Base-by-base conservation (phyloP, 2,113 vertebrate species). In the Megatriorchis doriae region DNA sequence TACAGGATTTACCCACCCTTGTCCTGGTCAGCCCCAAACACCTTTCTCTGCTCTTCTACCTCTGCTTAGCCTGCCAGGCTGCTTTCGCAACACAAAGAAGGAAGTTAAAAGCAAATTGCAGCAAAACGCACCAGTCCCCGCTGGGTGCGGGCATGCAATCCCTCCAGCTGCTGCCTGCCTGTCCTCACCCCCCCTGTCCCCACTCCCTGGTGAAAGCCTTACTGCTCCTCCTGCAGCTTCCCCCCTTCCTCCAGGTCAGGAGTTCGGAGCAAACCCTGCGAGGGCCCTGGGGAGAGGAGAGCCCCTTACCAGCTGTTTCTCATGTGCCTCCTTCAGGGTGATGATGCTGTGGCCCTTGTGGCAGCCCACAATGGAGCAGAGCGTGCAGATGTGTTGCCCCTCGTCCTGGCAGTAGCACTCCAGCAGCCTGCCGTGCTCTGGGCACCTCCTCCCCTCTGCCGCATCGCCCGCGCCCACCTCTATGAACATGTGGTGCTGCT, bases 341-440 rank as follows among this genome's bases (percentile, higher is more conserved):
- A 88, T 1, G 29, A 98, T 52, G 7, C 93, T 80, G 15, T 99
- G 99, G 71, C 89, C 87, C 47, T 70, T 95, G 94, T 98, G 98
- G 8, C 23, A 27, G 0, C 97, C 98, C 6, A 88, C 62, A 2
- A 96, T 11, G 29, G 94, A 68, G 88, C 99, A 99, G 61, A 98
- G 94, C 53, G 94, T 38, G 6, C 98, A 99, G 97, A 98, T 95
- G 25, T 94, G 98, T 94, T 90, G 97, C 34, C 96, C 93, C 12
- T 99, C 98, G 0, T 96, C 87, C 81, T 95, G 96, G 50, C 99
- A 99, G 97, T 98, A 99, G 40, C 98, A 97, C 90, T 99, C 98
- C 97, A 98, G 97, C 59, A 98, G 96, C 78, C 98, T 98, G 97
- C 98, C 96, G 40, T 99, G 98, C 95, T 99, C 97, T 3, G 20